Conservation (phyloP, 2,113 vertebrate species). For the Maccullochella peelii region DNA sequence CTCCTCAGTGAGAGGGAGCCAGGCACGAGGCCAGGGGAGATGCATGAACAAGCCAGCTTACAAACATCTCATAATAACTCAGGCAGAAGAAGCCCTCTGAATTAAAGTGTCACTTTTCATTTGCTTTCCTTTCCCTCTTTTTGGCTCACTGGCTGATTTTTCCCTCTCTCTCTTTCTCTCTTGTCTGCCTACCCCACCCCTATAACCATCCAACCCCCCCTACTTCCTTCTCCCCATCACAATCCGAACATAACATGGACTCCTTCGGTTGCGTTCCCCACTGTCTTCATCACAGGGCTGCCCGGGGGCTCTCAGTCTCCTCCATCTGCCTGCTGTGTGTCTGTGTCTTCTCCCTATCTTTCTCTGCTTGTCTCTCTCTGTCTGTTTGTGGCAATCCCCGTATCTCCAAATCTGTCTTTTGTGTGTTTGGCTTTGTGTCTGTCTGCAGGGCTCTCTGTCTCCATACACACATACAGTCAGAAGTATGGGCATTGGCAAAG, state of each 20-base stretch:
- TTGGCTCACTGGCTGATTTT: conserved; percentile 72
- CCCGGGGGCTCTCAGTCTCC: conserved; percentile 76
- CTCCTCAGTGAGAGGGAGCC: conserved; percentile 70
- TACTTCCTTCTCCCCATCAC: conserved; percentile 54
- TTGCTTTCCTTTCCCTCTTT: conserved; percentile 84
- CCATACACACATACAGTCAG: conserved; percentile 27
- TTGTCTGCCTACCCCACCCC: conserved; percentile 50
- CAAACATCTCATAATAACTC: conserved; percentile 87
- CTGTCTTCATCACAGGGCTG: conserved; percentile 79
- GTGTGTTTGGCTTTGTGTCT: conserved; percentile 50
- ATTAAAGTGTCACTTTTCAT: conserved; percentile 89
- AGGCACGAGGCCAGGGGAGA: conserved; percentile 78
- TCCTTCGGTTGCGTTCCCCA: conserved; percentile 73
- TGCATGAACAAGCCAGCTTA: conserved; percentile 84
- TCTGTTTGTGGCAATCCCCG: conserved; percentile 68
- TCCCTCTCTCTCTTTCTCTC: conserved; percentile 33
- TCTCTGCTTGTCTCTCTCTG: conserved; percentile 63
- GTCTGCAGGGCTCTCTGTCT: conserved; percentile 51
- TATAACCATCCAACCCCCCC: conserved; percentile 44
- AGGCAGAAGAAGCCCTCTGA: conserved; percentile 83
- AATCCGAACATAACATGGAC: conserved; percentile 73
- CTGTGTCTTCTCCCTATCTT: conserved; percentile 67
- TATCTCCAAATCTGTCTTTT: conserved; percentile 68
- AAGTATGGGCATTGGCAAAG: conserved; percentile 40
- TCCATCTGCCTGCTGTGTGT: conserved; percentile 80